These are phyloP conservation scores for Trissonchulus sp. DNA, from an alignment of 2,888 invertebrate species.

Conservation along the genomic window DNA sequence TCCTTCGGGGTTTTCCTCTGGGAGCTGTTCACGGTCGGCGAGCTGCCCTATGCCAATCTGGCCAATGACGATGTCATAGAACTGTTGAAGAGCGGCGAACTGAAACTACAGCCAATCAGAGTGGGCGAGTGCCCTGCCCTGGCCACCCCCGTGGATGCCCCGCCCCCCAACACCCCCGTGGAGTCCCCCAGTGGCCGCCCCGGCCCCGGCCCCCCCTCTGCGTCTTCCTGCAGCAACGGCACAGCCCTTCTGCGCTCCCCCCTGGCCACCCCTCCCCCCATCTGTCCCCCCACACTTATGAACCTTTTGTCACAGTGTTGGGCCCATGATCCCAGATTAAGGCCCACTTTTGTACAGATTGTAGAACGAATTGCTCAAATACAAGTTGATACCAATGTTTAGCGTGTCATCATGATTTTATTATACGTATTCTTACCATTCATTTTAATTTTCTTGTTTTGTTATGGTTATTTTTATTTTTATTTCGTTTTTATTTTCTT, in stretches of 20 bases:
- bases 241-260: slow-evolving; percentile 29
- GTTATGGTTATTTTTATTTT: too few species aligned
- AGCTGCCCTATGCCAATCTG: slow-evolving; percentile 70
- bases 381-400: neutral
- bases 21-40: slow-evolving; percentile 77
- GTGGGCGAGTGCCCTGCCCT: too few species aligned
- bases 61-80: slow-evolving; percentile 67
- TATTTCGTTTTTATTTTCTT: too few species aligned
- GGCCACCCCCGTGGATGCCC: too few species aligned
- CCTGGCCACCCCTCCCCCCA: slow-evolving; percentile 45
- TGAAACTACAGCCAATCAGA: too few species aligned
- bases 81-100: slow-evolving; percentile 35
- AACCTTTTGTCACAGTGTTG: slow-evolving; percentile 69
- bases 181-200: too few species aligned
- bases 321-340: slow-evolving; percentile 50
- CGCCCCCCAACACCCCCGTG: too few species aligned
- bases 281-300: slow-evolving; percentile 42
- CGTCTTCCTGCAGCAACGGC: neutral
- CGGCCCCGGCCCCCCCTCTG: neutral
- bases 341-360: slow-evolving; percentile 60
- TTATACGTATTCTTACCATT: too few species aligned
- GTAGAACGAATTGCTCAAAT: slow-evolving; percentile 25
- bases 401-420: too few species aligned
- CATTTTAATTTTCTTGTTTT: too few species aligned
- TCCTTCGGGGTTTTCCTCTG: slow-evolving; percentile 80